Base-by-base conservation (phyloP, 2,888 invertebrate genomes). In the Oithona nana region DNA sequence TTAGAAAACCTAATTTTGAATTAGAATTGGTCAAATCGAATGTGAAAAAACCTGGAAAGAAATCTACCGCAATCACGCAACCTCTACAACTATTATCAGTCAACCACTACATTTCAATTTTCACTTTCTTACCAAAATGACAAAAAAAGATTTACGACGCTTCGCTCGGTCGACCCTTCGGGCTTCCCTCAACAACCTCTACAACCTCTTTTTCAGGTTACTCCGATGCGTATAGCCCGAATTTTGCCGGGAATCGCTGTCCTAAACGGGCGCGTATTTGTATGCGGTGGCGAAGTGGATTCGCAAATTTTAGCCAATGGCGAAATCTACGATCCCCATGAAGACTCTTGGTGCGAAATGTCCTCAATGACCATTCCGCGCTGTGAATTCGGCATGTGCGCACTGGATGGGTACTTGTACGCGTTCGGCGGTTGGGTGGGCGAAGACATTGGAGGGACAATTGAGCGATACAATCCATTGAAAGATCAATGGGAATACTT, bases 371-470 rank as follows among this genome's bases (percentile, higher is more conserved):
- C 83, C 66, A 84, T 86, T 67, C 85, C 88, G 0, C 79, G 93
- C 26, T 92, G 89, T 74, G 90, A 89, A 72, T 87, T 92, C 71
- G 90, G 92, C 1, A 75, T 90, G 65, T 87, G 88, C 69, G 84
- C 86, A 16, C 80, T 86, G 73, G 83, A 86, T 67, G 87, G 86
- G 29, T 81, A 80, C 69, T 74, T 93, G 64, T 88, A 86, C 71
- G 90, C 89, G 0, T 82, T 93, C 68, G 92, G 93, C 52, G 93
- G 93, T 2, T 92, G 92, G 90, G 83, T 92, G 31, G 92, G 90
- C 0, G 84, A 86, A 65, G 88, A 89, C 71, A 88, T 92, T 71
- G 89, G 88, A 1, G 83, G 84, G 28, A 83, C 86, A 0, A 86
- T 93, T 66, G 93, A 93, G 72, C 80, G 83, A 68, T 93, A 88